These are phyloP conservation scores for Micropoecilia bifurca DNA, from an alignment of 2,797 vertebrate species.

Conservation along the genomic window DNA sequence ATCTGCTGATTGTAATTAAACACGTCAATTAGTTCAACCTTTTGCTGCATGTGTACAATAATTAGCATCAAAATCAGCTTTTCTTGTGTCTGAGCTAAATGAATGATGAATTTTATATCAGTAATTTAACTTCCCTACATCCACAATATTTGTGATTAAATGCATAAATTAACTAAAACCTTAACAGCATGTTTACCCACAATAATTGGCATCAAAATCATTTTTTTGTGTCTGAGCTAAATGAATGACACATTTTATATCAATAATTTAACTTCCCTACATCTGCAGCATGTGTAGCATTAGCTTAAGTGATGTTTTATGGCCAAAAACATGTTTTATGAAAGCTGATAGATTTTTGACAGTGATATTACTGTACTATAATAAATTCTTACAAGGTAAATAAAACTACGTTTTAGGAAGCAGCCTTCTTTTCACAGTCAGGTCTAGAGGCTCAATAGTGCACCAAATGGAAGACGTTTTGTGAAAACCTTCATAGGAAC, in stretches of 20 bases:
- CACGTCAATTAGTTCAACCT: neutral
- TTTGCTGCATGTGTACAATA: neutral
- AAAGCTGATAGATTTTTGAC: neutral
- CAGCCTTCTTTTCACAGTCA: neutral
- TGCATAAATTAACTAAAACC: no score
- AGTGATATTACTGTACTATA: neutral
- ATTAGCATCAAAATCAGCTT: neutral
- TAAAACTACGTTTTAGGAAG: neutral
- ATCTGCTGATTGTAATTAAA: neutral
- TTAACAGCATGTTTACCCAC: neutral
- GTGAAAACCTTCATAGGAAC: neutral
- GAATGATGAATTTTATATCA: neutral
- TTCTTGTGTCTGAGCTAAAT: slow-evolving; percentile 1
- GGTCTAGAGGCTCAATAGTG: neutral
- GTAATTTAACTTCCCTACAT: neutral
- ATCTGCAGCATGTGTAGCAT: neutral
- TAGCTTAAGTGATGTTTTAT: neutral
- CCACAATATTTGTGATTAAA: no score
- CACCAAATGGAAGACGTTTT: neutral
- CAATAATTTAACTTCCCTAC: neutral
- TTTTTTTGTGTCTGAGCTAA: neutral
- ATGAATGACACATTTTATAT: neutral
- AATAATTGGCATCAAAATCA: neutral
- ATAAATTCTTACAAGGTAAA: neutral
- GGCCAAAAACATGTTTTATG: neutral